Percentiles rank a stretch among this genome's conserved stretches.
phyloP scores from a whole-genome alignment of 2,113 vertebrate species.

The Tachycineta bicolor region DNA sequence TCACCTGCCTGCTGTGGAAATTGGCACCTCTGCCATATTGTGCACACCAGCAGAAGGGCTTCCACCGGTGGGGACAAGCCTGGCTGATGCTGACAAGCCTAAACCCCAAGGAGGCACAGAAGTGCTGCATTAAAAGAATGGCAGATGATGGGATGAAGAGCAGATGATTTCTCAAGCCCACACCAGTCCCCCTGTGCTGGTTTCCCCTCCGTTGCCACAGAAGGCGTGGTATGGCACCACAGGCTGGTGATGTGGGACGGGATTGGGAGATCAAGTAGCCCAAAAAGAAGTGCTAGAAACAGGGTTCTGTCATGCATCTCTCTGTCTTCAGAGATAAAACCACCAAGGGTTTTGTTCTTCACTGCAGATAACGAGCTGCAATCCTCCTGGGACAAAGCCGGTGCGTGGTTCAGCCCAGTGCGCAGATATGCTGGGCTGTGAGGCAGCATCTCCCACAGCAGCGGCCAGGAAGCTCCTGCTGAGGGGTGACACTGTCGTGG shows the following conservation, averaged over 20 bases:
- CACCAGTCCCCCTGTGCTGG: background rate
- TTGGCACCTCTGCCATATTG: background rate
- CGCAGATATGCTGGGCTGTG: background rate
- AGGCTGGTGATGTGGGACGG: background rate
- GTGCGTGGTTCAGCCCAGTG: background rate
- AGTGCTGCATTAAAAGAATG: background rate
- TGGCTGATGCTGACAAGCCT: background rate
- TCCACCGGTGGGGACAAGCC: background rate
- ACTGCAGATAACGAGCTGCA: background rate
- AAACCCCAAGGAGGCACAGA: background rate
- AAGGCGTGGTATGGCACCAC: background rate
- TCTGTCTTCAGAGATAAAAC: background rate
- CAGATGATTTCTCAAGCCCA: background rate
- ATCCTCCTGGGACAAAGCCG: background rate
- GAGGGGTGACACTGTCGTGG: background rate
- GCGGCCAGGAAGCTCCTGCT: background rate
- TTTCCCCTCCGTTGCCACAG: background rate
- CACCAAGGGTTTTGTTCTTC: background rate
- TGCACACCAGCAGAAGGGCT: background rate
- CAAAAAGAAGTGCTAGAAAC: background rate
- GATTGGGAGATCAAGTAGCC: background rate
- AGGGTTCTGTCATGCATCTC: background rate
- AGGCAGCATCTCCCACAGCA: background rate
- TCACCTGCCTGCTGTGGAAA: background rate
- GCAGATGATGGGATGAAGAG: background rate